A percentile compares a stretch with the other conserved stretches of the same genome.
Conservation (phyloP, 2,888 invertebrate genomes). For the Chymomyza fuscimana region DNA sequence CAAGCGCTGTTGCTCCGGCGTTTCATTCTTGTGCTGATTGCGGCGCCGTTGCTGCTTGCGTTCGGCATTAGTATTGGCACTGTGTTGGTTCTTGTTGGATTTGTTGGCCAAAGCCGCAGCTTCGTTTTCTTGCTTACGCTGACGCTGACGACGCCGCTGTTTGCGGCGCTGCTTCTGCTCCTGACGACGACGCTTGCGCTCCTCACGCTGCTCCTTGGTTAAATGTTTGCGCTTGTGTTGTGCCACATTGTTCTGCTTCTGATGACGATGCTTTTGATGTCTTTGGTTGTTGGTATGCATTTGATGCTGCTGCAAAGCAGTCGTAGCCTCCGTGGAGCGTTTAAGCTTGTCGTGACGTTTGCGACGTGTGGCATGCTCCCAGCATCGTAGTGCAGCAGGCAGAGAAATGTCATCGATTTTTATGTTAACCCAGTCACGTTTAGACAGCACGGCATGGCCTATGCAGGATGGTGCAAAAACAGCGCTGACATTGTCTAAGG, state of each 20-base stretch:
- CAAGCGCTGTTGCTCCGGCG: conserved; percentile 26
- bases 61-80: conserved; percentile 32
- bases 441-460: conserved; percentile 93
- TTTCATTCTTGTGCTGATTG: conserved; percentile 33
- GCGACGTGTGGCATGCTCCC: conserved; percentile 85
- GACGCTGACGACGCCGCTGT: conserved; percentile 60
- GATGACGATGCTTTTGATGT: conserved; percentile 64
- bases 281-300: conserved; percentile 67
- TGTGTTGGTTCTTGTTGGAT: conserved; percentile 14
- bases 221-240: conserved; percentile 38
- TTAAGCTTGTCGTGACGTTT: conserved; percentile 70
- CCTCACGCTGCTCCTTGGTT: conserved; percentile 26
- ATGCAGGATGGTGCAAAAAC: conserved; percentile 96
- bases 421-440: conserved; percentile 92
- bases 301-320: conserved; percentile 26
- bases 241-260: conserved; percentile 58
- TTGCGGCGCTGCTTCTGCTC: conserved; percentile 70
- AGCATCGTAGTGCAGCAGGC: conserved; percentile 91
- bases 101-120: conserved; percentile 17
- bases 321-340: conserved; percentile 74
- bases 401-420: conserved; percentile 91
- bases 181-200: conserved; percentile 29
- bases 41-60: conserved; percentile 46
- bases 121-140: conserved; percentile 50
- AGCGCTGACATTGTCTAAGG: conserved; percentile 91